Conservation (phyloP, 2,113 vertebrate genomes). For the Crotalus helleri region DNA sequence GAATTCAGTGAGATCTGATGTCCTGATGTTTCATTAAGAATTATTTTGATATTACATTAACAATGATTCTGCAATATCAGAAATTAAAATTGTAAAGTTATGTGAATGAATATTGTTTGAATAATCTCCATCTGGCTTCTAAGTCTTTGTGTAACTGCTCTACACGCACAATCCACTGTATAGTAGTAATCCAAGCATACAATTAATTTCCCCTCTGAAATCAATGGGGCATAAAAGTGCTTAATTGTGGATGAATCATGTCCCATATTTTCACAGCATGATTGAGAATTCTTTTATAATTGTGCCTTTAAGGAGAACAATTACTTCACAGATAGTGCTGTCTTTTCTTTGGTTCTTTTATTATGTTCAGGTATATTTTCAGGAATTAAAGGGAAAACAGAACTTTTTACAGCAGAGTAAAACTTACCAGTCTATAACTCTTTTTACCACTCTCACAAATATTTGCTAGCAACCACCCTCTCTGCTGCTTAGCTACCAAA, state of each 20-base stretch:
- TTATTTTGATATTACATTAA: neutral
- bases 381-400: neutral
- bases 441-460: neutral
- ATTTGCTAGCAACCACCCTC: neutral
- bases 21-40: neutral
- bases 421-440: neutral
- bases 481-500: neutral
- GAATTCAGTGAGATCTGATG: neutral
- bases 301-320: neutral
- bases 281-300: neutral
- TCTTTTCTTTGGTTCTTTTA: neutral
- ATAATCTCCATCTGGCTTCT: neutral
- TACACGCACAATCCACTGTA: neutral
- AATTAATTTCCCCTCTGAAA: neutral
- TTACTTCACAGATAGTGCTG: neutral
- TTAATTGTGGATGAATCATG: neutral
- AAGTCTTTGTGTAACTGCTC: neutral
- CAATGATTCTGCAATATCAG: neutral
- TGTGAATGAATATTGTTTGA: neutral
- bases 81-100: neutral
- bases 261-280: neutral
- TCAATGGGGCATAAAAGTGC: neutral
- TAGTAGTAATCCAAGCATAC: neutral
- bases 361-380: neutral
- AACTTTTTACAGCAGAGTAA: neutral